Evolutionary conservation across 2,113 vertebrate species (phyloP).

Genomic region (Pitta sordida): DNA sequence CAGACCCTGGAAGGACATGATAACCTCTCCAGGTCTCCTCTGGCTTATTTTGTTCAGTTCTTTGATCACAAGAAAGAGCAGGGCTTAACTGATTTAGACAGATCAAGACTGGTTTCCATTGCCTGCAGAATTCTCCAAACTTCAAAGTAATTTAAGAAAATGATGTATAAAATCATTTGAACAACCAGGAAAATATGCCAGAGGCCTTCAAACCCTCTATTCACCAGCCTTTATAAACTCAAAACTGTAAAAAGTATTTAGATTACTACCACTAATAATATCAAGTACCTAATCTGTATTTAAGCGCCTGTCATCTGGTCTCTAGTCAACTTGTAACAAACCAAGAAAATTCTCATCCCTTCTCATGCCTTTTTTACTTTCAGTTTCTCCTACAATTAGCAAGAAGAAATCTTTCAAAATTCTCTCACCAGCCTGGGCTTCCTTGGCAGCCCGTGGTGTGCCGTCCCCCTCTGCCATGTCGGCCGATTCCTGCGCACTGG

Average conservation of each 20-base stretch:
- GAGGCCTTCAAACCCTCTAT: neutral
- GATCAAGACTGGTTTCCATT: neutral
- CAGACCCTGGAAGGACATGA: neutral
- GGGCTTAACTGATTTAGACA: neutral
- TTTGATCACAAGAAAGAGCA: neutral
- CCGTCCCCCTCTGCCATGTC: slow-evolving; percentile 2
- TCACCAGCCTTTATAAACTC: neutral
- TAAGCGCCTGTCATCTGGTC: neutral
- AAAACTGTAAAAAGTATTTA: neutral
- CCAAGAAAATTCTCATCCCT: neutral
- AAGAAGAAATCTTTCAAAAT: neutral
- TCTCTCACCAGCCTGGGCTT: slow-evolving; percentile 43
- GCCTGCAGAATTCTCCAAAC: neutral
- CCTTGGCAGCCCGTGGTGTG: neutral
- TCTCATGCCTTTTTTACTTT: neutral
- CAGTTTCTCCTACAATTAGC: neutral
- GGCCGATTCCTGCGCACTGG: neutral
- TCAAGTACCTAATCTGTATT: neutral
- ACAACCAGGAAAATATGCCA: neutral
- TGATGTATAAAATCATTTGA: neutral
- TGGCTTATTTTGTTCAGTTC: neutral
- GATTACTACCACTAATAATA: neutral
- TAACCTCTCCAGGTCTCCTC: neutral
- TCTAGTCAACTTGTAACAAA: neutral
- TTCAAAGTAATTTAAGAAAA: neutral